Evolutionary conservation across 2,888 invertebrate species (phyloP).

Genomic region (Phania funesta): DNA sequence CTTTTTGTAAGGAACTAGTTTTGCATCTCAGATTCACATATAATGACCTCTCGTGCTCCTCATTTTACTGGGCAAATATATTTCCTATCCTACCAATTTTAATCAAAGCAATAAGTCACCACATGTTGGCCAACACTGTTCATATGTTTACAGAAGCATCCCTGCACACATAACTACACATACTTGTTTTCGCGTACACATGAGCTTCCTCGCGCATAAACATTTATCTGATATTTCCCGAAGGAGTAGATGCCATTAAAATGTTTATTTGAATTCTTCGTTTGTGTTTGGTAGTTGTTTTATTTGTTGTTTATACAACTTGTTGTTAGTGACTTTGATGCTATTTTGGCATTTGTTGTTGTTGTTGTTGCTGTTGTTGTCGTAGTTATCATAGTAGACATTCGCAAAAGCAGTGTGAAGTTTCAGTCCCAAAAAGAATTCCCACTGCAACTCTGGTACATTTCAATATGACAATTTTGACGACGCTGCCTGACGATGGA

Average conservation of each 20-base stretch:
- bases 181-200: not conserved
- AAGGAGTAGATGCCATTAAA: conserved; percentile 63
- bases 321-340: conserved; percentile 37
- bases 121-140: conserved; percentile 3
- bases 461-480: conserved; percentile 48
- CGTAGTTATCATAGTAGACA: conserved; percentile 13
- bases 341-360: too few species aligned
- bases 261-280: conserved; percentile 45
- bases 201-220: conserved; percentile 25
- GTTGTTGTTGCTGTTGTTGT: too few species aligned
- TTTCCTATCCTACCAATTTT: not conserved
- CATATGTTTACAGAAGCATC: not conserved
- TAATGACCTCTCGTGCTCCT: too few species aligned
- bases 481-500: conserved; percentile 16
- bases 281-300: conserved; percentile 1
- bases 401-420: conserved; percentile 36
- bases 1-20: too few species aligned
- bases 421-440: conserved; percentile 39
- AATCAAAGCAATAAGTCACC: not conserved
- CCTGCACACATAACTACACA: not conserved
- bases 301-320: conserved; percentile 9
- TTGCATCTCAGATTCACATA: too few species aligned
- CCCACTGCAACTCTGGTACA: conserved; percentile 58
- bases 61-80: too few species aligned
- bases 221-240: conserved; percentile 67